Evolutionary conservation across 2,888 invertebrate species (phyloP), one percentile per base, ranked within the genome.

Genomic region (Leptopilina drosophilae): DNA sequence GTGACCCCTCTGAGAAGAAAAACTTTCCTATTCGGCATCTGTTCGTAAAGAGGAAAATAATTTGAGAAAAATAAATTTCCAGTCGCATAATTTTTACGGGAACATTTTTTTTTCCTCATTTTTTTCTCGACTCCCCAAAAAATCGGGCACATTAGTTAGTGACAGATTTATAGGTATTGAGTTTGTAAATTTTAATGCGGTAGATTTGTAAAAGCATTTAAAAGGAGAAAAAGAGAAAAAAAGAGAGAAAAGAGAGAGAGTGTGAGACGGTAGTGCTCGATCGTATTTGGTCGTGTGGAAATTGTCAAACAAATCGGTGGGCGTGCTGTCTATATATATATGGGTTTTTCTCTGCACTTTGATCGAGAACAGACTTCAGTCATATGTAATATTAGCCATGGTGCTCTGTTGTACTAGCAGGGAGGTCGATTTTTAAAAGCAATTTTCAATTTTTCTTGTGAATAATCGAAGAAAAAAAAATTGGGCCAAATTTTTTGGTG

Each of bases 251-350:
- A 26, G n/a, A 12, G 9, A 5, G 20, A 20, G 62, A 62, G 62
- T 20, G 9, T 9, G 20, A 59, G 64, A 12, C 15, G 33, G 33
- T 33, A 11, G 9, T 11, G 9, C 15, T 64, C 64, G 33, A 64
- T 64, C 64, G 9, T 20, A 64, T 64, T 20, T 26, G 81, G 83
- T 81, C 82, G 84, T 82, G 87, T 88, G 88, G 87, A 84, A 84
- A 88, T 82, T 85, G 86, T 89, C 88, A 89, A 86, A 80, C 81
- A 82, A 81, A 85, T 85, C 82, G 82, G 87, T 86, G 86, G 88
- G 87, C 87, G 87, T 87, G 82, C 82, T 77, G 67, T 67, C 78
- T 56, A 59, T 79, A 69, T 56, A 69, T 56, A 59, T 79, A 69
- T 65, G 53, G 77, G 53, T 15, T 69, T 65, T 67, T 79, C 67